Percentiles rank a stretch among this genome's conserved stretches.
phyloP scores from a whole-genome alignment of 1,140 invertebrate genomes.

The Battus philenor region DNA sequence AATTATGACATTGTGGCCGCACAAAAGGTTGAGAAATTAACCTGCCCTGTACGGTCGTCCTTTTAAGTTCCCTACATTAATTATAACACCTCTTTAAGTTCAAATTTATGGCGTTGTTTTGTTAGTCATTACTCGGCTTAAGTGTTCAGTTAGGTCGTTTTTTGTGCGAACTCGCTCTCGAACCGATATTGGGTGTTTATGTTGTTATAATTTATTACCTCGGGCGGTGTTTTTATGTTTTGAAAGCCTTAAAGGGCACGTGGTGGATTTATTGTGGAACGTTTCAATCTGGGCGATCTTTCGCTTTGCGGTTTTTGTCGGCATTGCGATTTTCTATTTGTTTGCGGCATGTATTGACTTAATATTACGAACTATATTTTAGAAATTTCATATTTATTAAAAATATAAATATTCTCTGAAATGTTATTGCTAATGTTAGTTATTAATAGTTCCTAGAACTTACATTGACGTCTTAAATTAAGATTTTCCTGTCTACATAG shows the following conservation, averaged over 20 bases:
- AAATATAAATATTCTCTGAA: neutral
- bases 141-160: constrained; percentile 35
- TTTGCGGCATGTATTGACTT: constrained; percentile 23
- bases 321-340: constrained; percentile 40
- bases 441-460: constrained; percentile 4
- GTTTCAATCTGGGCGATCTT: constrained; percentile 64
- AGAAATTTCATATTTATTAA: neutral
- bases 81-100: constrained; percentile 73
- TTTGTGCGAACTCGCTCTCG: constrained; percentile 36
- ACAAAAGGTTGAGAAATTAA: constrained; percentile 51
- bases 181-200: constrained; percentile 57
- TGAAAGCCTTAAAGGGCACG: constrained; percentile 50
- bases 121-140: constrained; percentile 59
- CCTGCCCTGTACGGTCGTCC: constrained; percentile 41
- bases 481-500: constrained; percentile 4
- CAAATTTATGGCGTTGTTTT: constrained; percentile 67
- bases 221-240: constrained; percentile 57
- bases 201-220: constrained; percentile 62
- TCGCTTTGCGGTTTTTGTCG: constrained; percentile 33
- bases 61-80: constrained; percentile 62
- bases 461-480: neutral
- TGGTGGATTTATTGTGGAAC: constrained; percentile 57
- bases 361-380: constrained; percentile 13
- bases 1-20: constrained; percentile 53
- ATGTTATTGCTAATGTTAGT: neutral